Conservation (phyloP, 2,797 vertebrate species). For the Nannoperca australis region DNA sequence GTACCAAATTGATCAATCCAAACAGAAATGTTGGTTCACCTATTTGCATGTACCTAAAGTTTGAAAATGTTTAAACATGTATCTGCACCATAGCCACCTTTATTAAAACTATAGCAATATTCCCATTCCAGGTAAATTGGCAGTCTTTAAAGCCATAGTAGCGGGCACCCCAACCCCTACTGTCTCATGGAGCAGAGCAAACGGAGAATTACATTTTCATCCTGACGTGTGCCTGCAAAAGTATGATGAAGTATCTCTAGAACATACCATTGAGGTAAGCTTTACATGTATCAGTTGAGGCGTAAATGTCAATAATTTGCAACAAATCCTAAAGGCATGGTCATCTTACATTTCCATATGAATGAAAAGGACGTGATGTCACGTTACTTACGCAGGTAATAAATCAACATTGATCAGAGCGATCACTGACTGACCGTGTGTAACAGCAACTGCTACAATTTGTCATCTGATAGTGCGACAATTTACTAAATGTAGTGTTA, state of each 20-base stretch:
- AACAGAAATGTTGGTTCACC: background rate
- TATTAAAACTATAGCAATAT: background rate
- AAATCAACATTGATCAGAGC: background rate
- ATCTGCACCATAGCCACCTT: background rate
- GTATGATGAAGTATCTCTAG: slow-evolving; percentile 72
- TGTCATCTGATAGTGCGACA: background rate
- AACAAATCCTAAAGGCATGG: background rate
- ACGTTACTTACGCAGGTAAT: background rate
- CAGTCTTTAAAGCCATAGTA: slow-evolving; percentile 88
- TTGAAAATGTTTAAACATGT: background rate
- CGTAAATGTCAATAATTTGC: background rate
- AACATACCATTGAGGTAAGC: slow-evolving; percentile 89
- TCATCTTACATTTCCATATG: background rate
- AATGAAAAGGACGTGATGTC: background rate
- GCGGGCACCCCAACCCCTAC: slow-evolving; percentile 86
- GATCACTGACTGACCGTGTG: background rate
- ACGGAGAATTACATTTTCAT: slow-evolving; percentile 83
- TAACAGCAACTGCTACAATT: background rate
- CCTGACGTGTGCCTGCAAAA: slow-evolving; percentile 83
- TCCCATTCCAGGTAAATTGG: slow-evolving; percentile 86
- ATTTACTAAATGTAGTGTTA: background rate
- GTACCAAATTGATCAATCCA: background rate
- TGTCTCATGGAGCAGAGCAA: slow-evolving; percentile 86
- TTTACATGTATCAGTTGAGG: background rate
- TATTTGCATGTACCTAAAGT: background rate